Percentiles rank a stretch among this genome's conserved stretches.
phyloP scores from a whole-genome alignment of 2,113 vertebrate genomes.

The Leptobrachium leishanense region DNA sequence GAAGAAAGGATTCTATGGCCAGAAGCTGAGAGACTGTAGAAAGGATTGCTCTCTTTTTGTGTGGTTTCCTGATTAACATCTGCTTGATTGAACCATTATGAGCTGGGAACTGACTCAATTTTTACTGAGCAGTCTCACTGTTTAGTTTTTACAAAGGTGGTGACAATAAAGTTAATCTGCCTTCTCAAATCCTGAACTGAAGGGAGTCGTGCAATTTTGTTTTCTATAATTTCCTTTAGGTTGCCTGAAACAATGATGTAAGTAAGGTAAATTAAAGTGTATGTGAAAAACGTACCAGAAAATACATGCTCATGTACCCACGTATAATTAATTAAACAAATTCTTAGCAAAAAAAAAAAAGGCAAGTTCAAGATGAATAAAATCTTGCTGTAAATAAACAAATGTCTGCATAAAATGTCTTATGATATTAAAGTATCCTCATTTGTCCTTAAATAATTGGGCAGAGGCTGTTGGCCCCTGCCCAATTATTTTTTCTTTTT shows the following conservation, averaged over 20 bases:
- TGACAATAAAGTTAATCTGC: conserved; percentile 50
- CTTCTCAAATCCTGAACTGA: conserved; percentile 48
- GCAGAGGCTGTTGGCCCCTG: too few species aligned
- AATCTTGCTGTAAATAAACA: too few species aligned
- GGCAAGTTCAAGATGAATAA: too few species aligned
- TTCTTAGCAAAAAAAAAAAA: too few species aligned
- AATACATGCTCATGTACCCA: background rate
- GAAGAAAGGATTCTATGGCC: conserved; percentile 58
- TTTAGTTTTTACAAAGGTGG: conserved; percentile 58
- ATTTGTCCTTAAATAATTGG: too few species aligned
- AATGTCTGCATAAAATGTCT: too few species aligned
- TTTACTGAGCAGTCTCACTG: conserved; percentile 56
- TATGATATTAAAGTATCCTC: too few species aligned
- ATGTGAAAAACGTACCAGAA: background rate
- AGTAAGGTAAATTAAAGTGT: conserved; percentile 1
- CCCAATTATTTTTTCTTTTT: too few species aligned
- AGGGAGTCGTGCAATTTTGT: conserved; percentile 44
- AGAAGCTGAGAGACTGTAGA: conserved; percentile 63
- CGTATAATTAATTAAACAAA: background rate
- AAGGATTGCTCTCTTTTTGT: conserved; percentile 62
- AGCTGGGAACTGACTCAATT: conserved; percentile 56
- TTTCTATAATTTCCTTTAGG: conserved; percentile 33
- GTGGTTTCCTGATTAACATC: conserved; percentile 61
- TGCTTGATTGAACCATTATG: conserved; percentile 62
- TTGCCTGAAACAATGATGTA: conserved; percentile 17